Percentiles rank a stretch among this genome's conserved stretches.
Evolutionary conservation across 2,113 vertebrate genomes (phyloP).

Genomic region (Carassius gibelio): DNA sequence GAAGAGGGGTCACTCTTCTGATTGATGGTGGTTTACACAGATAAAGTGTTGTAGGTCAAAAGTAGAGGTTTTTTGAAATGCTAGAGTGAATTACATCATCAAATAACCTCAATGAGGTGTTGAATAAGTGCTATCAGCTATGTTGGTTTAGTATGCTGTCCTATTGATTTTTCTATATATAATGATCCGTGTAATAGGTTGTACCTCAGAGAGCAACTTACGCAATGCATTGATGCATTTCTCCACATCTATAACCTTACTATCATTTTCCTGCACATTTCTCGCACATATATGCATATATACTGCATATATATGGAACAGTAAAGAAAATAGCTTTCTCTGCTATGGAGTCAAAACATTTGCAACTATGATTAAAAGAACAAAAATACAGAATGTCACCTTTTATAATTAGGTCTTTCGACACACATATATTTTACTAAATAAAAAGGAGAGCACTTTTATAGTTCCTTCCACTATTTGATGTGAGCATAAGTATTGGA

Average conservation of each 20-base stretch:
- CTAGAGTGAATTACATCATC: conserved; percentile 51
- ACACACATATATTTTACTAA: too few relatives aligned
- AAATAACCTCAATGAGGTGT: conserved; percentile 39
- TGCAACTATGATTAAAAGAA: too few relatives aligned
- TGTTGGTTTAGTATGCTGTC: conserved; percentile 24
- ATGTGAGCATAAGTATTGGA: too few relatives aligned
- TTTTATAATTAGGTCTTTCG: too few relatives aligned
- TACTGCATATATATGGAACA: too few relatives aligned
- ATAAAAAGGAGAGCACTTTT: too few relatives aligned
- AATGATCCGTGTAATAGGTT: conserved; percentile 23
- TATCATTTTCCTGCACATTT: too few relatives aligned
- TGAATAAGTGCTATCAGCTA: conserved; percentile 23
- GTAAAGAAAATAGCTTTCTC: too few relatives aligned
- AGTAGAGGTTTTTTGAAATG: conserved; percentile 57
- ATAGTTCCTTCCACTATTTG: too few relatives aligned
- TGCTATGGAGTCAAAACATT: too few relatives aligned
- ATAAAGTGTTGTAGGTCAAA: conserved; percentile 68
- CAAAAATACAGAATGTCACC: too few relatives aligned
- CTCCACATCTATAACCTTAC: neutral
- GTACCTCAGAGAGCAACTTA: neutral
- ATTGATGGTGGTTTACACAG: conserved; percentile 71
- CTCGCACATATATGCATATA: too few relatives aligned
- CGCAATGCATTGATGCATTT: neutral
- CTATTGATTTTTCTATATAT: conserved; percentile 24
- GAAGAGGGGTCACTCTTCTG: conserved; percentile 63